Conservation (phyloP, 2,113 vertebrate genomes). For the Etheostoma spectabile region DNA sequence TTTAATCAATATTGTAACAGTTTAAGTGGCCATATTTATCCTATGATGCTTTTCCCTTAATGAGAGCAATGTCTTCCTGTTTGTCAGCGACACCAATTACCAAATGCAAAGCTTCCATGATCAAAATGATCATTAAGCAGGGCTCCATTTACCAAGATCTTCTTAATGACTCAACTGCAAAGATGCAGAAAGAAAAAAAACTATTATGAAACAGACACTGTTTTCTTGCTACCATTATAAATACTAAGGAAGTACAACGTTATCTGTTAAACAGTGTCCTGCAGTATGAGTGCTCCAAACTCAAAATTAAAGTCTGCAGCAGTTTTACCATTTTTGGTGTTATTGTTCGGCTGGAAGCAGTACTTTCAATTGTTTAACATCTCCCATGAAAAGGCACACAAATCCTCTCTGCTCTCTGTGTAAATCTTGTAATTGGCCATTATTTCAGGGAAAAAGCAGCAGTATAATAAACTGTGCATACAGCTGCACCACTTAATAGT, state of each 20-base stretch:
- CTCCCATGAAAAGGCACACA: neutral
- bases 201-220: neutral
- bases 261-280: constrained; percentile 25
- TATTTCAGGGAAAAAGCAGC: constrained; percentile 32
- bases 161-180: neutral
- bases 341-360: constrained; percentile 7
- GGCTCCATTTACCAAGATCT: neutral
- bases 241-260: neutral
- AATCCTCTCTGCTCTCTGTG: constrained; percentile 3
- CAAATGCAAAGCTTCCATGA: constrained; percentile 23
- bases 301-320: constrained; percentile 13
- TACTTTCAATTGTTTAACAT: constrained; percentile 15
- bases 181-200: neutral
- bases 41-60: constrained; percentile 16
- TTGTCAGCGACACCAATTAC: constrained; percentile 43
- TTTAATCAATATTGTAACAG: constrained; percentile 31
- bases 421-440: constrained; percentile 42
- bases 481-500: neutral
- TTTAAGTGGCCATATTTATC: constrained; percentile 27
- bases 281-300: constrained; percentile 7
- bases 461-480: constrained; percentile 4
- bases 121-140: constrained; percentile 17
- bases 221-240: neutral
- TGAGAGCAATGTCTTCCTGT: constrained; percentile 5
- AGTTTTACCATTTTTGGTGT: constrained; percentile 17